Evolutionary conservation across 1,140 invertebrate genomes (phyloP), one percentile per base, ranked within the genome.

Genomic region (Pachypeltis micranthus): DNA sequence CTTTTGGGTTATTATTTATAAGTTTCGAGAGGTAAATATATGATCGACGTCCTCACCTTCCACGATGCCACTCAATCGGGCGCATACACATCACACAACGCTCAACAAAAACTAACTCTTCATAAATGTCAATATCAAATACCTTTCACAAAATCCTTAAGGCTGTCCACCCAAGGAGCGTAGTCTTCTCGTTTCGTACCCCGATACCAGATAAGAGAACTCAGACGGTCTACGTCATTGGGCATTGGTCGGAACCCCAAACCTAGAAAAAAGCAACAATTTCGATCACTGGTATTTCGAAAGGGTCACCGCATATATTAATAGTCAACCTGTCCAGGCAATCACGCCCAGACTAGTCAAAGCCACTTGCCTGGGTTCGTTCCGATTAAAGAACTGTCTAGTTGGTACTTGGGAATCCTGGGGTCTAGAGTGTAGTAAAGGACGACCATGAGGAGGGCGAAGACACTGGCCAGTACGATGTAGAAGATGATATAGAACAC

Each of bases 401-500:
- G 74, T 70, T 86, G 83, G 83, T 91, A 92, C 72, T 84, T 90
- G 2, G 94, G 91, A 72, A 86, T 83, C 66, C 88, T 81, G 3
- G 86, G 83, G 75, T 96, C 91, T 66, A 97, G 73, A 1, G 91
- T 95, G 76, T 91, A 87, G 66, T 88, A 90, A 76, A 96, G 96
- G 25, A 87, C 87, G 81, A 90, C 89, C 79, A 95, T 86, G 77
- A 92, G 91, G 44, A 91, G 86, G 23, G 88, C 84, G 57, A 94
- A 94, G 68, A 96, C 80, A 4, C 90, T 83, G 19, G 87, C 88
- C 67, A 97, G 77, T 61, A 88, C 88, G 34, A 83, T 79, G 75
- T 95, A 96, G 77, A 94, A 96, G 71, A 91, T 83, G 67, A 92
- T 76, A 76, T 96, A 96, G 81, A 96, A 97, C n/a, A 93, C 73